Base-by-base conservation (phyloP, 2,888 invertebrate species). In the Agrotis segetum region DNA sequence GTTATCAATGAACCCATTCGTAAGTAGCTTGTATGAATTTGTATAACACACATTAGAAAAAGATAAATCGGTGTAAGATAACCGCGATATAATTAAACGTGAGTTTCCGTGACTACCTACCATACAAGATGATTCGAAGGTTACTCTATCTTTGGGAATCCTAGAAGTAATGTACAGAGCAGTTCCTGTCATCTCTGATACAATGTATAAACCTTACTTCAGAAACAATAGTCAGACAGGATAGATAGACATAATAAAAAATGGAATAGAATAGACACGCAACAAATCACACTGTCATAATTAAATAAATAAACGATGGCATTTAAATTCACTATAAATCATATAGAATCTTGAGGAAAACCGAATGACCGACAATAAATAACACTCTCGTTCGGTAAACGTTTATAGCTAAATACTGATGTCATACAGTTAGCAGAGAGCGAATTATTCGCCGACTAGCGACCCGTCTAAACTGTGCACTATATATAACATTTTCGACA, bases 381-480 rank as follows among this genome's bases (percentile, higher is more conserved):
- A 59, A 60, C 24, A 50, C 60, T 63, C 29, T 76, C 24, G 16
- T 47, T 67, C 67, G 1, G 11, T 53, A 52, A 68, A 67, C 40
- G 50, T 49, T 64, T 64, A 21, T 16, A 49, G 11, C 21, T 50
- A 71, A 55, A 74, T 44, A 44, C 74, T 87, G 83, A 86, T 85
- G 85, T 86, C 85, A 87, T 74, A 56, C 67, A 49, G 66, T 52
- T 52, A 67, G 61, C 67, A 34, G 13, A 65, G 76, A 75, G 82
- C 68, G 63, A 84, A 86, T 85, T 79, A 79, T 75, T 74, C 70
- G 75, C 76, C 71, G 78, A 73, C 34, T 34, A 34, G 7, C 7
- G 7, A 6, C 34, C 34, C 7, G 34, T 7, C 34, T 34, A 7
- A 7, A 6, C 34, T 34, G 7, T 6, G 34, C 34, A 34, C 34